Evolutionary conservation across 2,797 vertebrate species (phyloP).

Genomic region (Pseudochromis fuscus): DNA sequence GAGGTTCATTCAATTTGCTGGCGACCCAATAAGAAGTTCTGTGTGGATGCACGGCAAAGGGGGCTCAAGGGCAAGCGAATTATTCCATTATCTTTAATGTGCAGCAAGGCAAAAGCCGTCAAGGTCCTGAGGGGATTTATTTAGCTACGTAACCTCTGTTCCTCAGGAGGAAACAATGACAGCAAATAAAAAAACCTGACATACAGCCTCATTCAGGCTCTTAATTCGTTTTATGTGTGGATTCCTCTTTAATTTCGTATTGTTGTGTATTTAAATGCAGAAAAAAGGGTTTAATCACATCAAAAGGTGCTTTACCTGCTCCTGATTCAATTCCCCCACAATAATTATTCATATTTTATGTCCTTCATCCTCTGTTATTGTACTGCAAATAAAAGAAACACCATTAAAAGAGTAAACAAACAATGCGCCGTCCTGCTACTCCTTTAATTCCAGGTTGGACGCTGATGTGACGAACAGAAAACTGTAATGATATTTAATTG

Average conservation of each 20-base stretch:
- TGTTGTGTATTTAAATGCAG: not conserved
- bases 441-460: conserved; percentile 36
- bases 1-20: conserved; percentile 81
- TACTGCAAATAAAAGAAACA: not conserved
- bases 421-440: conserved; percentile 26
- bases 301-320: not conserved
- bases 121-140: conserved; percentile 66
- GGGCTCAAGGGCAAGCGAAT: conserved; percentile 83
- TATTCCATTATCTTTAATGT: conserved; percentile 82
- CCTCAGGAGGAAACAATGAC: conserved; percentile 39
- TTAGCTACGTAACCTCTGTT: conserved; percentile 59
- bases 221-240: not conserved
- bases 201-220: conserved; percentile 4
- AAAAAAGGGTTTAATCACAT: not conserved
- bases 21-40: conserved; percentile 72
- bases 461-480: conserved; percentile 48
- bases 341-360: not conserved
- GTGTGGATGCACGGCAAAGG: conserved; percentile 55
- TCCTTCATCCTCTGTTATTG: not conserved
- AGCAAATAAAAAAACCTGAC: conserved; percentile 39
- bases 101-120: conserved; percentile 57
- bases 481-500: conserved; percentile 65
- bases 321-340: not conserved
- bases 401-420: not conserved
- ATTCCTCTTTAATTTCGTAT: not conserved